Conservation (phyloP, 1,140 invertebrate genomes). For the Drosophila gunungcola region DNA sequence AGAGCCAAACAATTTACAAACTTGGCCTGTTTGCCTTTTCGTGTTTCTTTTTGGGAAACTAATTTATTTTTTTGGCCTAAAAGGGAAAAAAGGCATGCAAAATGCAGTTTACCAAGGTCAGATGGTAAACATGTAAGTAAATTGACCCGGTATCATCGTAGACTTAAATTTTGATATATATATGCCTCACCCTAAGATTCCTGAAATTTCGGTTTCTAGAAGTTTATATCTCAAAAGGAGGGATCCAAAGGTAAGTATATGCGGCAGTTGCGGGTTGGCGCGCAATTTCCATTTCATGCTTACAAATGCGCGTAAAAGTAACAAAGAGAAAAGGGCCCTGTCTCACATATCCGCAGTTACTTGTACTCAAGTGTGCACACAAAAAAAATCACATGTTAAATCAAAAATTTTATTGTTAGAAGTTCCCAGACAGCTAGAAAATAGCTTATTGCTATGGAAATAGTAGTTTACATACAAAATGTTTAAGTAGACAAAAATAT, state of each 20-base stretch:
- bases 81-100: conserved; percentile 6
- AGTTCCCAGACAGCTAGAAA: too few species aligned
- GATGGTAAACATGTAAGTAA: neutral
- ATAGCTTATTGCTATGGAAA: too few species aligned
- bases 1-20: conserved; percentile 2
- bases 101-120: conserved; percentile 20
- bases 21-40: conserved; percentile 7
- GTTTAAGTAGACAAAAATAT: too few species aligned
- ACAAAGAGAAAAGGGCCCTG: conserved; percentile 21
- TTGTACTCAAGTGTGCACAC: conserved; percentile 7
- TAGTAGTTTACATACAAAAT: too few species aligned
- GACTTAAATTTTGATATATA: conserved; percentile 1
- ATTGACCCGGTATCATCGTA: neutral
- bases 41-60: conserved; percentile 49
- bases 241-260: conserved; percentile 16
- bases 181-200: neutral
- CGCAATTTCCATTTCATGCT: conserved; percentile 49
- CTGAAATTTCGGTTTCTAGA: neutral
- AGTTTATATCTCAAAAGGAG: conserved; percentile 2
- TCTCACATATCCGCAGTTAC: conserved; percentile 6
- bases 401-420: too few species aligned
- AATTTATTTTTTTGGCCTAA: conserved; percentile 56
- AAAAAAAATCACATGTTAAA: too few species aligned
- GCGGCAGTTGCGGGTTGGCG: conserved; percentile 6
- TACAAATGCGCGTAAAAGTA: conserved; percentile 47